Evolutionary conservation across 2,797 vertebrate genomes (phyloP).

Genomic region (Antrozous pallidus): DNA sequence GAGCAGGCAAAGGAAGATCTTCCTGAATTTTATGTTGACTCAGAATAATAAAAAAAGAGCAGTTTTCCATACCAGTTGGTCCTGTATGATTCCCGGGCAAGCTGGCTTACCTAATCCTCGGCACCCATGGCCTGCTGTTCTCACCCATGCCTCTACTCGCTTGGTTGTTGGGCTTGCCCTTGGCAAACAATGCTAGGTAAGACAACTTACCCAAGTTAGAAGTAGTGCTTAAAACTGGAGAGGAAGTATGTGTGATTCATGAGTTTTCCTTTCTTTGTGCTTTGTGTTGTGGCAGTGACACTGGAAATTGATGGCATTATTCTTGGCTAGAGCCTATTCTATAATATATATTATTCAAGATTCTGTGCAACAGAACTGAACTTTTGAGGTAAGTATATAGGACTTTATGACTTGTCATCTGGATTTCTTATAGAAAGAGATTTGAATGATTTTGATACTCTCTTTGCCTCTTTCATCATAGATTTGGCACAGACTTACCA

Average conservation of each 20-base stretch:
- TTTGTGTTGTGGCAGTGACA: conserved; percentile 1
- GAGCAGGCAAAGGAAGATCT: conserved; percentile 14
- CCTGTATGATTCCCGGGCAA: background rate
- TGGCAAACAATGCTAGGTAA: background rate
- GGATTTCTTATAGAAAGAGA: conserved; percentile 34
- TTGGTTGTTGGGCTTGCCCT: background rate
- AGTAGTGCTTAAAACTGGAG: background rate
- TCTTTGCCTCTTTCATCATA: conserved; percentile 14
- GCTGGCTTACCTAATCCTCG: background rate
- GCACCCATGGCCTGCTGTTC: background rate
- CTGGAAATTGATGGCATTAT: conserved; percentile 51
- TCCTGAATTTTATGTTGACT: conserved; percentile 22
- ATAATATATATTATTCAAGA: conserved; percentile 50
- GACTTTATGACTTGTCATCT: conserved; percentile 18
- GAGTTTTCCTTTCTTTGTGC: background rate
- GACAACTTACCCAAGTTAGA: background rate
- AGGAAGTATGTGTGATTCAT: background rate
- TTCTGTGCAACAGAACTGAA: conserved; percentile 10
- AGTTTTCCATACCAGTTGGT: background rate
- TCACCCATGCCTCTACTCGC: background rate
- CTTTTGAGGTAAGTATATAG: conserved; percentile 9
- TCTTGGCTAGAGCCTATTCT: conserved; percentile 34
- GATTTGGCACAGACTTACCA: background rate
- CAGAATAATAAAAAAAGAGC: background rate
- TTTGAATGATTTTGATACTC: background rate